phyloP scores from a whole-genome alignment of 2,113 vertebrate species.

The Apteryx mantelli region DNA sequence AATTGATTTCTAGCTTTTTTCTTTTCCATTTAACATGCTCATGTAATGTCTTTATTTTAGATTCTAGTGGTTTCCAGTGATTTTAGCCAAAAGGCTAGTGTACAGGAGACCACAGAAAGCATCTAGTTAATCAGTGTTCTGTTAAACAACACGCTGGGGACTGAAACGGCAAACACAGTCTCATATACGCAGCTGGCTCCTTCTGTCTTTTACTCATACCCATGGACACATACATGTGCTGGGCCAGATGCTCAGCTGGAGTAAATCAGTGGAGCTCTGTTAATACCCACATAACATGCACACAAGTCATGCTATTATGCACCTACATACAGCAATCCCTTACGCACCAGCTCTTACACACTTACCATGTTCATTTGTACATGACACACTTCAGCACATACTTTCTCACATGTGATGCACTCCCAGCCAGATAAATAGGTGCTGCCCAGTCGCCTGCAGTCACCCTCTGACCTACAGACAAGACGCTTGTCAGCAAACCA shows the following conservation, averaged over 20 bases:
- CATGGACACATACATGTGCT: fast-evolving
- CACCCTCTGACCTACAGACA: background rate
- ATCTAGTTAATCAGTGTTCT: background rate
- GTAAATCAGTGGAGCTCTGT: background rate
- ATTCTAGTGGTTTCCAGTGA: background rate
- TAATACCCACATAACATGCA: fast-evolving
- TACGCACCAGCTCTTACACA: fast-evolving
- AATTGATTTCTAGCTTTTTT: constrained; percentile 50
- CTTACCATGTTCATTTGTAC: fast-evolving
- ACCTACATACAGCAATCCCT: background rate
- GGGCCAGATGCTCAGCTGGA: background rate
- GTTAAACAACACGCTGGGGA: background rate
- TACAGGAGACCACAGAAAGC: background rate
- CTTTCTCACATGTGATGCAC: fast-evolving
- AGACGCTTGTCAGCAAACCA: background rate
- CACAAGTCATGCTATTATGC: fast-evolving
- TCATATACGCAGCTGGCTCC: fast-evolving
- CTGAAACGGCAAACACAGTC: background rate
- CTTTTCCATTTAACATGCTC: background rate
- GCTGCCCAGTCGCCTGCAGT: background rate
- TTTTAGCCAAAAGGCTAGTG: background rate
- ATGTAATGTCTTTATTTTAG: background rate
- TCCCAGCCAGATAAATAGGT: background rate
- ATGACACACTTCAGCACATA: background rate
- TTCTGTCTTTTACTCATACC: background rate